These are phyloP conservation scores for Brachionichthys hirsutus DNA, from an alignment of 2,113 vertebrate genomes.

Conservation along the genomic window DNA sequence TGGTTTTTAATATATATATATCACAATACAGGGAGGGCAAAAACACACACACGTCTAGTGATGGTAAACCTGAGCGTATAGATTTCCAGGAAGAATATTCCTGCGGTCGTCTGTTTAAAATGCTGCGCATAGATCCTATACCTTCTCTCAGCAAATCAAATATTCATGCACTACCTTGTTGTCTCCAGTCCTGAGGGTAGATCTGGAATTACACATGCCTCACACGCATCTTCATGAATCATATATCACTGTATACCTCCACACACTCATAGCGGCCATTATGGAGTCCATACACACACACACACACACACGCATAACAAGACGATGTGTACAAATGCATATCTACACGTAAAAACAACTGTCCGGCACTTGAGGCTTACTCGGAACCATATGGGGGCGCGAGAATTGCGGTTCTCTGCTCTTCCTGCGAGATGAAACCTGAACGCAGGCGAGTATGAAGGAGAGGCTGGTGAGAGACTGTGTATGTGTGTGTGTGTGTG, in stretches of 20 bases:
- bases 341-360: conserved; percentile 65
- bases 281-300: conserved; percentile 55
- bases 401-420: conserved; percentile 50
- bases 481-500: too few species aligned
- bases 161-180: conserved; percentile 84
- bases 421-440: conserved; percentile 35
- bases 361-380: conserved; percentile 60
- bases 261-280: conserved; percentile 67
- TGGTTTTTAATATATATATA: not conserved
- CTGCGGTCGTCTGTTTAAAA: conserved; percentile 75
- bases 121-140: conserved; percentile 78
- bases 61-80: conserved; percentile 41
- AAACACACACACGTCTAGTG: conserved; percentile 55
- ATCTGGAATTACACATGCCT: conserved; percentile 79
- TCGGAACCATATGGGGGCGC: conserved; percentile 51
- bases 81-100: conserved; percentile 50
- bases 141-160: conserved; percentile 81
- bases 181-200: conserved; percentile 81
- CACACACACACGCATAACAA: conserved; percentile 19
- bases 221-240: conserved; percentile 80
- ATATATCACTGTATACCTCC: conserved; percentile 78
- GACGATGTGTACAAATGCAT: conserved; percentile 51
- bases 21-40: conserved; percentile 2
- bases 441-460: conserved; percentile 22
- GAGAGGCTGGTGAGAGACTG: conserved; percentile 35